Evolutionary conservation across 2,888 invertebrate genomes (phyloP), one percentile per base, ranked within the genome.

Genomic region (Hirtodrosophila alboralis): DNA sequence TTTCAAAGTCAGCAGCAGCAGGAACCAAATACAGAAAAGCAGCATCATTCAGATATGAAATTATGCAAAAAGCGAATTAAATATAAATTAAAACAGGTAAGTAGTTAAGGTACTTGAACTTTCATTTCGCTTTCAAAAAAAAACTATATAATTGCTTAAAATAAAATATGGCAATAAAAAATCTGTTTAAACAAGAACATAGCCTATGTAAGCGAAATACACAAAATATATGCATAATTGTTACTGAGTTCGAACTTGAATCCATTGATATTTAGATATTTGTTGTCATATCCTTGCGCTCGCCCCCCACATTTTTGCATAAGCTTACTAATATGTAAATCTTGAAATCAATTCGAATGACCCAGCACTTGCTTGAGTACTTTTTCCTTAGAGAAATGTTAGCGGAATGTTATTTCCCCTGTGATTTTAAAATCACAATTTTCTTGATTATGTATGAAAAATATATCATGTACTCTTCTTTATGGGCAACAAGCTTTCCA

Each of bases 401-500:
- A n/a, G 7, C n/a, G 9, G 28, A 52, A 30, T 21, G 13, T 41
- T 10, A 41, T 26, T 16, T 34, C 27, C 5, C 21, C 16, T 33
- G 13, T n/a, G 36, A 36, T 47, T 54, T 40, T 21, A 13, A 28
- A 37, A 43, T 44, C 31, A 28, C 33, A 14, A 41, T 47, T 60
- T 49, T 34, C 41, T 23, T 51, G 58, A 66, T 66, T 41, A 59
- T 23, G 12, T 9, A 44, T 37, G 12, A 27, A 27, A 26, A 26
- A 21, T 12, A 3, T 27, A 14, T 36, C 26, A 44, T 7, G 18
- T 31, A 31, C 16, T 14, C 23, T 26, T 18, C 10, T 33, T 49
- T 54, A 26, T 30, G 27, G 34, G 28, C 12, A 45, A 26, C 27
- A 44, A 31, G 51, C 41, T 64, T 77, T 66, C 56, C 67, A 65